Conservation (phyloP, 2,113 vertebrate species). For the Balaenoptera acutorostrata region DNA sequence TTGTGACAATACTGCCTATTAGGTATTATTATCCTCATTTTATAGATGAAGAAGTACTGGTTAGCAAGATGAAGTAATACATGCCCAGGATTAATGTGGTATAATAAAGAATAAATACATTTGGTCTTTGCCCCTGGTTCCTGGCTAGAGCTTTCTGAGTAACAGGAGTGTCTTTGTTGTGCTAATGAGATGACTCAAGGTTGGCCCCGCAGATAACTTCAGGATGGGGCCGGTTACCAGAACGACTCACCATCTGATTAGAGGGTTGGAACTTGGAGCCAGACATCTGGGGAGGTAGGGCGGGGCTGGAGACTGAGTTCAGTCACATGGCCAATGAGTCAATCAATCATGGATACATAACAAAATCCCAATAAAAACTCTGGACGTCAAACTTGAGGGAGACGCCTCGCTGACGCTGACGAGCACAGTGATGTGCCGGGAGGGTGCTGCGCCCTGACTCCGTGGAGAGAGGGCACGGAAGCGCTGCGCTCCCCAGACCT, state of each 20-base stretch:
- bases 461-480: neutral
- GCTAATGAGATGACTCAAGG: neutral
- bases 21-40: neutral
- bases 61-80: neutral
- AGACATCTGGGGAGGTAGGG: neutral
- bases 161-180: neutral
- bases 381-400: too few species aligned
- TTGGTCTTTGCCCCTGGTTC: neutral
- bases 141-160: neutral
- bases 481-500: too few species aligned
- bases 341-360: too few species aligned
- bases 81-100: neutral
- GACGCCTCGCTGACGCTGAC: neutral
- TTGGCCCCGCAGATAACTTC: neutral
- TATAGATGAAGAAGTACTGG: neutral
- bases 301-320: neutral
- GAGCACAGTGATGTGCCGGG: neutral
- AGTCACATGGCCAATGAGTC: neutral
- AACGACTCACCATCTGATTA: neutral
- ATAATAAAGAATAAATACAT: neutral
- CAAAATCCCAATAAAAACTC: neutral
- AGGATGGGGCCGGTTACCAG: neutral
- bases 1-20: neutral
- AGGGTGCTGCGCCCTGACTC: neutral
- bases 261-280: neutral